Base-by-base conservation (phyloP, 2,888 invertebrate genomes). In the Coecobrya sp. region DNA sequence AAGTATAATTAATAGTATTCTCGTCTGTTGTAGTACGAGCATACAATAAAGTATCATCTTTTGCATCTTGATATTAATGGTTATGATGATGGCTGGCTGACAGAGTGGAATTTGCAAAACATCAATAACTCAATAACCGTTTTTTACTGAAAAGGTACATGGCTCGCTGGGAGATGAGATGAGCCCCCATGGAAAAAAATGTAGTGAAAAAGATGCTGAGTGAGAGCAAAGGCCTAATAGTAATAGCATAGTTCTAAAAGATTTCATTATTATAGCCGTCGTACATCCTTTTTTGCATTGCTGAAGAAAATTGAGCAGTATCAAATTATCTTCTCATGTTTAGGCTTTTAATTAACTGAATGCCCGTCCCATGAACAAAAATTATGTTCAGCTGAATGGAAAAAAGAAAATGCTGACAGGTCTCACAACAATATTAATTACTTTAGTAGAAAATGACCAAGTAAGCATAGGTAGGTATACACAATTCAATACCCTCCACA, bases 71-170 rank as follows among this genome's bases (percentile, higher is more conserved):
- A 81, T 81, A 81, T 91, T 86, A 82, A 87, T 91, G 91, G 86
- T 91, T 86, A 91, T 91, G 91, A 91, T 82, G 91, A 91, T 91
- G 86, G 70, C 86, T 70, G 42, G 68, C 87, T 91, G 91, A 91
- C 91, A 91, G 70, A 49, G 42, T 42, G 68, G 87, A 91, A 91
- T 91, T 91, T 70, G 91, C 86, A 68, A 82, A 82, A 27, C 85
- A 76, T 70, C 90, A 90, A 91, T 91, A 87, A 91, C 91, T 91
- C 91, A 87, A 91, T 91, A 91, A 81, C 81, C 36, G 62, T 84
- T 84, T 59, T 81, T 59, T 55, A 82, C 84, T 42, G 16, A 36
- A 42, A 45, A 73, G 36, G 36, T 70, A 36, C 30, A 36, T 73
- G 0, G 45, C 73, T 19, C 22, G 73, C 22, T 73, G 45, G 22